Percentiles rank a stretch among this genome's conserved stretches.
Conservation (phyloP, 1,140 invertebrate genomes). For the Hycleus cichorii region DNA sequence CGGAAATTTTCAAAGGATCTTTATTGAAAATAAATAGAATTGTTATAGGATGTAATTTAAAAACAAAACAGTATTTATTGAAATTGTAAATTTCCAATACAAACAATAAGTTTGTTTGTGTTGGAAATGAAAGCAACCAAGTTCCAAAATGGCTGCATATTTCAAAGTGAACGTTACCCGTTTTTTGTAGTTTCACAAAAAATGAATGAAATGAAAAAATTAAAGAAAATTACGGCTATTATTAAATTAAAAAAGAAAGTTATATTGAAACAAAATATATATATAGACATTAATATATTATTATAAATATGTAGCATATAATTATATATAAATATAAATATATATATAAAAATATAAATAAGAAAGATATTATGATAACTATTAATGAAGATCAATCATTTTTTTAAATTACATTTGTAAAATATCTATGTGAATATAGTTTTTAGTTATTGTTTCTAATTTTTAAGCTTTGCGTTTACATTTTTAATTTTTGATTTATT, state of each 20-base stretch:
- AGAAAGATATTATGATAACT: too few relatives aligned
- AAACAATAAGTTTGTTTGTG: too few relatives aligned
- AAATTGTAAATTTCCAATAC: too few relatives aligned
- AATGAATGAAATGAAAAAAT: neutral
- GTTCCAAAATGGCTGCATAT: conserved; percentile 16
- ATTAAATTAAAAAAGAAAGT: conserved; percentile 26
- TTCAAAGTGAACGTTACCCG: conserved; percentile 32
- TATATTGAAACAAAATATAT: conserved; percentile 25
- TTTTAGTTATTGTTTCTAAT: conserved; percentile 23
- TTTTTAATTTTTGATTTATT: too few relatives aligned
- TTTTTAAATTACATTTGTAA: conserved; percentile 38
- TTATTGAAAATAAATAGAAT: too few relatives aligned
- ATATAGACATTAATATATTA: conserved; percentile 38
- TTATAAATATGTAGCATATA: conserved; percentile 30
- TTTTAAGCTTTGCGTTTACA: conserved; percentile 25
- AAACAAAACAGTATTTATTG: too few relatives aligned
- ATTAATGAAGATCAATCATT: conserved; percentile 33
- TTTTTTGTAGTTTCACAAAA: conserved; percentile 24
- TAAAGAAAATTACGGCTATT: conserved; percentile 31
- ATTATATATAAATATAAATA: conserved; percentile 17
- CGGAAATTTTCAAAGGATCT: too few relatives aligned
- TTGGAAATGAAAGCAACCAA: too few relatives aligned
- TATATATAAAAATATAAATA: too few relatives aligned
- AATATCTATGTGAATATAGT: conserved; percentile 39
- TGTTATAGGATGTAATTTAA: too few relatives aligned